Base-by-base conservation (phyloP, 2,797 vertebrate species). In the Parotocinclus haroldoi region DNA sequence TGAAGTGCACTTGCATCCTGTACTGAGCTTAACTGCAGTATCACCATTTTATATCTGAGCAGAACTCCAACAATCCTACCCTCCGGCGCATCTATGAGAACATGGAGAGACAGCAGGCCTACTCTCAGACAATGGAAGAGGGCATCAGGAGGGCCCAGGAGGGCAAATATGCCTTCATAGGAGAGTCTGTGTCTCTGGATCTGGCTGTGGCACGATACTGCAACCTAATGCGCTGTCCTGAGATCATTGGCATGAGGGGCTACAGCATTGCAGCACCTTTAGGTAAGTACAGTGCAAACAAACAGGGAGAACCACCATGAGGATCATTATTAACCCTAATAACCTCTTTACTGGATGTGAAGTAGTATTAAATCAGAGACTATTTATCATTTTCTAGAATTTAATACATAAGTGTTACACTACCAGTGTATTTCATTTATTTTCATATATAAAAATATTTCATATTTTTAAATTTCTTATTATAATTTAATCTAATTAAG, bases 111-210 rank as follows among this genome's bases (percentile, higher is more conserved):
- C 88, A 85, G 68, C 78, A 90, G 72, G 91, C 90, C 74, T 87
- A 61, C 0, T 90, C 90, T 46, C 59, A 82, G 56, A 86, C 14
- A 51, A 85, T 86, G 73, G 87, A 86, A 13, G 93, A 95, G 57
- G 94, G 92, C 0, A 16, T 93, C 14, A 87, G 86, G 1, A 87
- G 80, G 0, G 80, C 90, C 6, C 82, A 82, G 84, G 87, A 91
- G 12, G 92, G 90, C 0, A 90, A 89, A 78, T 96, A 90, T 0
- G 93, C 92, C 68, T 94, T 95, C 79, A 94, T 96, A 0, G 94
- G 93, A 0, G 94, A 96, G 72, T 89, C 91, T 0, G 87, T 89
- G 70, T 92, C 91, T 1, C 82, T 94, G 69, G 93, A 96, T 68
- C 73, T 94, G 16, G 86, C 85, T 0, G 91, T 84, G 2, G 90